A percentile compares a stretch with the other conserved stretches of the same genome.
phyloP scores from a whole-genome alignment of 2,888 invertebrate species.

The Vannuccia rotundouncinata region DNA sequence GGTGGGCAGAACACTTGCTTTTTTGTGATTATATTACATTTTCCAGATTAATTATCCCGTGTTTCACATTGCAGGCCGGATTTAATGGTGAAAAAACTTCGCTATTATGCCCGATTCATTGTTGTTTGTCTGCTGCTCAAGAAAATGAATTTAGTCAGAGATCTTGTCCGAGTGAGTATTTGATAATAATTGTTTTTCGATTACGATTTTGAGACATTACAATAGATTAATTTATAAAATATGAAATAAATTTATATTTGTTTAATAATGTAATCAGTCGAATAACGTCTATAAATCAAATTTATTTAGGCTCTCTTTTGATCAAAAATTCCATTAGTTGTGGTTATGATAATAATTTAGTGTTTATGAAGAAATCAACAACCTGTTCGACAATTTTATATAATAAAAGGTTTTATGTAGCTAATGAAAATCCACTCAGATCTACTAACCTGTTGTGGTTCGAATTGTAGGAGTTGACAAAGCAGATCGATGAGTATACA shows the following conservation, averaged over 20 bases:
- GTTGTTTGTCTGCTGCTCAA: conserved; percentile 86
- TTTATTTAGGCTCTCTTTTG: neutral
- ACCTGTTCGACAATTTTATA: too few species aligned
- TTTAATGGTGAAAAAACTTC: conserved; percentile 87
- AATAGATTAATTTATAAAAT: neutral
- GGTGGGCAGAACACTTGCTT: conserved; percentile 61
- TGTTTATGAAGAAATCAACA: too few species aligned
- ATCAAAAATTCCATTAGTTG: too few species aligned
- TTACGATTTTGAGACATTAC: neutral
- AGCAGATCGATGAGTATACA: conserved; percentile 88
- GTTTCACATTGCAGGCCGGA: conserved; percentile 63
- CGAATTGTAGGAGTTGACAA: conserved; percentile 75
- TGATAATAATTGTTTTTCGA: too few species aligned
- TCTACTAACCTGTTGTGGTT: too few species aligned
- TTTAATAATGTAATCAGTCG: neutral
- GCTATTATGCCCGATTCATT: conserved; percentile 88
- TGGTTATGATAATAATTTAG: too few species aligned
- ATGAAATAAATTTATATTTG: neutral
- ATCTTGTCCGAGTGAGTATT: conserved; percentile 67
- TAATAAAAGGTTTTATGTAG: too few species aligned
- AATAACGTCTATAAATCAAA: neutral
- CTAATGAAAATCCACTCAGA: too few species aligned
- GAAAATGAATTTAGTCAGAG: conserved; percentile 82
- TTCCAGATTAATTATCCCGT: neutral
- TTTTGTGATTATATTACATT: neutral